Conservation (phyloP, 2,113 vertebrate genomes). For the Benitochromis conjunctus region DNA sequence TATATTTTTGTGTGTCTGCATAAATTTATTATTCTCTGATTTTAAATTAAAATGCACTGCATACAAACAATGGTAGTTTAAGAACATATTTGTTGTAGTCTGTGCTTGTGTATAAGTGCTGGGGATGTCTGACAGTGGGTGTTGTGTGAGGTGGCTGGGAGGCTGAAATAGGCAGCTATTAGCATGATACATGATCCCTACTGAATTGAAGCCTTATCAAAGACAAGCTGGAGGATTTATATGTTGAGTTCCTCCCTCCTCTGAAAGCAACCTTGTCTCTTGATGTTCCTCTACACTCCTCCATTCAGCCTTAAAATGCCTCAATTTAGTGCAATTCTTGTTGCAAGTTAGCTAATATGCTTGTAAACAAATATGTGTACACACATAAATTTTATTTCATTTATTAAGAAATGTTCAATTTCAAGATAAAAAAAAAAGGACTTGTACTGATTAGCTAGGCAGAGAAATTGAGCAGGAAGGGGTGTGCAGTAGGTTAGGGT, state of each 20-base stretch:
- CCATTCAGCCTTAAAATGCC: constrained; percentile 29
- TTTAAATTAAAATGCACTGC: background rate
- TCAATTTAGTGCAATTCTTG: constrained; percentile 18
- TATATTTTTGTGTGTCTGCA: background rate
- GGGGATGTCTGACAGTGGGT: background rate
- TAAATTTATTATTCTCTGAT: background rate
- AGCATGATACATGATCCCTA: constrained; percentile 52
- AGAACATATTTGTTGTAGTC: background rate
- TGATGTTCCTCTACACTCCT: constrained; percentile 31
- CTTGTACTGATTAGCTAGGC: background rate
- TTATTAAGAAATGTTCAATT: background rate
- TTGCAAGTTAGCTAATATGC: constrained; percentile 18
- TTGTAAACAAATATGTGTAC: background rate
- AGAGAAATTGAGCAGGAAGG: background rate
- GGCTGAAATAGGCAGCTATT: constrained; percentile 30
- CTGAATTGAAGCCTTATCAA: constrained; percentile 62
- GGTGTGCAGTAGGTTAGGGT: background rate
- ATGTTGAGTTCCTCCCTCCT: constrained; percentile 57
- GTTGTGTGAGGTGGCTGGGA: constrained; percentile 2
- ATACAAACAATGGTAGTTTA: background rate
- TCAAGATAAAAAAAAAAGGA: background rate
- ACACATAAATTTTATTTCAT: background rate
- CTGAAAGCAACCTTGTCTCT: constrained; percentile 62
- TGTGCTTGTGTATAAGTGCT: background rate
- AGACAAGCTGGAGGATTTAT: constrained; percentile 62